These are phyloP conservation scores for Chloroclystis v-ata DNA, from an alignment of 2,888 invertebrate species.

Conservation along the genomic window DNA sequence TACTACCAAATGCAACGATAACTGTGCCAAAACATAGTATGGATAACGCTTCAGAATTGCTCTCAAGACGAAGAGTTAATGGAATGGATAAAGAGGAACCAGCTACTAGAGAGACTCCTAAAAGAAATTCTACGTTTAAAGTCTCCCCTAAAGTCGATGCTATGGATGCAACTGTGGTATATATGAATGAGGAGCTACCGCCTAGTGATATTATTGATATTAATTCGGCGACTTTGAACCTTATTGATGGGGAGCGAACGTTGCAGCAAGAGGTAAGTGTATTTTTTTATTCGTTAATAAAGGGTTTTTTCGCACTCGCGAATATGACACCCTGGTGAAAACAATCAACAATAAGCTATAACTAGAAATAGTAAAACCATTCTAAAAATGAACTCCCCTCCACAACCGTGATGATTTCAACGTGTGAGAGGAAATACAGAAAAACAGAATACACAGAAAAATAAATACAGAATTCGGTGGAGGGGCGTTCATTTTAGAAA, in stretches of 20 bases:
- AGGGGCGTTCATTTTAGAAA: too few species aligned
- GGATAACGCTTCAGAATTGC: conserved; percentile 65
- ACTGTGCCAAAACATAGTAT: conserved; percentile 63
- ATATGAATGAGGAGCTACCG: conserved; percentile 54
- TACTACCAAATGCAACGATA: conserved; percentile 66
- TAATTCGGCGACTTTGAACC: conserved; percentile 65
- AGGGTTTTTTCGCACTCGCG: too few species aligned
- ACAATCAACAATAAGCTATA: too few species aligned
- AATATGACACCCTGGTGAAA: too few species aligned
- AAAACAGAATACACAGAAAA: too few species aligned
- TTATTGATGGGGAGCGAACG: conserved; percentile 56
- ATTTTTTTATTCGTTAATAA: conserved; percentile 1
- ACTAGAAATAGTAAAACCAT: too few species aligned
- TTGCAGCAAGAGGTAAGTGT: conserved; percentile 46
- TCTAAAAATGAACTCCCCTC: too few species aligned
- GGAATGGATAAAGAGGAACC: conserved; percentile 51
- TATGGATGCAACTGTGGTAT: conserved; percentile 62
- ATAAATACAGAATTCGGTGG: too few species aligned
- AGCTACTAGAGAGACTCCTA: conserved; percentile 65
- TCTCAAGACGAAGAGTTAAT: conserved; percentile 62
- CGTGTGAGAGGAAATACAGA: too few species aligned
- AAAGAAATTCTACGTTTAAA: conserved; percentile 65
- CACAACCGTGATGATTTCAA: too few species aligned
- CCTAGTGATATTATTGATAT: conserved; percentile 71
- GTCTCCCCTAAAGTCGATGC: conserved; percentile 47